Conservation (phyloP, 1,140 invertebrate genomes). For the Conopomorpha cramerella region DNA sequence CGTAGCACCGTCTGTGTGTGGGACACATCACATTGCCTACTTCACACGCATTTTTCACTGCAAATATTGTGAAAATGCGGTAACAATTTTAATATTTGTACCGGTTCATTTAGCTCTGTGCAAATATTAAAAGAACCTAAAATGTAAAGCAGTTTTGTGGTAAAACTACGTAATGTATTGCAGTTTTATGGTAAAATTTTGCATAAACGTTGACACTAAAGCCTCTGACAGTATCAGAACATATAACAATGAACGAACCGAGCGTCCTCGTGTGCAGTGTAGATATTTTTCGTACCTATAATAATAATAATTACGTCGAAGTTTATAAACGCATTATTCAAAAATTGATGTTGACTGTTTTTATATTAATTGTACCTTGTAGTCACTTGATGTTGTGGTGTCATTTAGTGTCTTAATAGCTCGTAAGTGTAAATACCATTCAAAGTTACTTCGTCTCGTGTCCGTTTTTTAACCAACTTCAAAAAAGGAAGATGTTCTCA, state of each 20-base stretch:
- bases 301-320: conserved; percentile 51
- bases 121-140: no score
- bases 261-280: conserved; percentile 54
- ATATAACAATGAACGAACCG: conserved; percentile 26
- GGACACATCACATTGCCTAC: no score
- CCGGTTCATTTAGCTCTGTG: no score
- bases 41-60: no score
- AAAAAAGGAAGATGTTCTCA: no score
- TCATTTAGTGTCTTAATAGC: conserved; percentile 57
- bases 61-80: no score
- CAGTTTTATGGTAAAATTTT: no score
- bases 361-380: conserved; percentile 60
- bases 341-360: conserved; percentile 63
- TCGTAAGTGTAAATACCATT: conserved; percentile 36
- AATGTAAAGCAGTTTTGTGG: no score
- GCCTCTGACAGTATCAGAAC: conserved; percentile 19
- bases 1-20: no score
- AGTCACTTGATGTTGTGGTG: conserved; percentile 63
- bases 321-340: conserved; percentile 51
- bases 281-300: conserved; percentile 51
- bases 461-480: no score
- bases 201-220: background rate
- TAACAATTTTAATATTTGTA: no score
- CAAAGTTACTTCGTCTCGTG: conserved; percentile 14
- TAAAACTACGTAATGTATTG: no score